Evolutionary conservation across 2,888 invertebrate species (phyloP), one percentile per base, ranked within the genome.

Genomic region (Eupithecia abbreviata): DNA sequence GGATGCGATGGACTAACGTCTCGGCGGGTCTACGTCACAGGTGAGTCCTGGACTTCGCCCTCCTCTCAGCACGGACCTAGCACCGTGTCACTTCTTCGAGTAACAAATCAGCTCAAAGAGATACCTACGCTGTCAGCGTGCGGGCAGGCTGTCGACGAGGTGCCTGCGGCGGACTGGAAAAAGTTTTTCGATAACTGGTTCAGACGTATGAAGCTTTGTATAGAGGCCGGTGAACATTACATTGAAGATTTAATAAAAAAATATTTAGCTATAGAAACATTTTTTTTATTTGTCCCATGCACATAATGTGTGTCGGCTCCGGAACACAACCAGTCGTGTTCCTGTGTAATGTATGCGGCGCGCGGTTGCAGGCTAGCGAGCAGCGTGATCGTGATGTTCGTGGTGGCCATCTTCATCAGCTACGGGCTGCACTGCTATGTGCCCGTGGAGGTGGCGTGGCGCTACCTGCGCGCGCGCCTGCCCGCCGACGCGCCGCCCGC

Each of bases 381-480:
- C 84, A 93, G 96, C 69, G 97, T 97, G 13, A 96, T 97, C 84
- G 92, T 96, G 1, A 96, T 97, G 92, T 93, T 97, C 81, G 97
- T 97, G 2, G 86, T 97, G 74, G 97, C 98, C 0, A 98, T 99
- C 79, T 98, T 97, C 92, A 97, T 99, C 77, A 98, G 99, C 13
- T 99, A 99, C 90, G 97, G 97, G 0, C 94, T 99, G 55, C 99
- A 99, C 88, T 98, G 99, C 91, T 99, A 98, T 92, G 99, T 99
- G 51, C 99, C 99, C 0, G 97, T 99, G 83, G 98, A 98, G 85
- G 98, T 99, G 80, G 96, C 98, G 69, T 99, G 98, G 98, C 97
- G 97, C 15, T 97, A 97, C 87, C 77, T 94, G 74, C 91, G 96
- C 62, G 91, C 93, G 2, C 86, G 89, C 2, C 85, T 96, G 90